phyloP scores from a whole-genome alignment of 2,113 vertebrate species.

The Regulus satrapa region DNA sequence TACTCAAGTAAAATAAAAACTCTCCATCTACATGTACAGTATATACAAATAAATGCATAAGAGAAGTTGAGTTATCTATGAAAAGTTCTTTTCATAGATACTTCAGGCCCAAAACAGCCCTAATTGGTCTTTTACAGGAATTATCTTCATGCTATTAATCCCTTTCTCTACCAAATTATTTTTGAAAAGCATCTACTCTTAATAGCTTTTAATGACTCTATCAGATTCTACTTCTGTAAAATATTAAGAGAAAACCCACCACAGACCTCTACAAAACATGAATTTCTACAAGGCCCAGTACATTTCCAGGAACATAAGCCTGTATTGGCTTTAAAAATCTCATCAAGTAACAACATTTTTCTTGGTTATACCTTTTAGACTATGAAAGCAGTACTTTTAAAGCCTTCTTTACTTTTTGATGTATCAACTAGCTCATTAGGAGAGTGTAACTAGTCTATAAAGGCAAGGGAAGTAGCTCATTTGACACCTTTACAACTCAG shows the following conservation, averaged over 20 bases:
- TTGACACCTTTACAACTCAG: not conserved
- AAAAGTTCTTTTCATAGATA: not conserved
- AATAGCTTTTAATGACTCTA: not conserved
- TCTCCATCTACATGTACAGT: not conserved
- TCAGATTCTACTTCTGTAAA: not conserved
- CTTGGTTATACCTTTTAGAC: not conserved
- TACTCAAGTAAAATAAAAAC: not conserved
- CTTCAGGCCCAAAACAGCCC: not conserved
- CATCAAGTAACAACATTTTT: not conserved
- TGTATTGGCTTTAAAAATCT: not conserved
- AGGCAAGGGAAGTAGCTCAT: not conserved
- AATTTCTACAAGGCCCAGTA: not conserved
- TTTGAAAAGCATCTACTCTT: not conserved
- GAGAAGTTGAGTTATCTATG: too few species aligned
- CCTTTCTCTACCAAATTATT: not conserved
- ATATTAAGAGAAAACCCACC: not conserved
- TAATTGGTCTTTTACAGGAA: not conserved
- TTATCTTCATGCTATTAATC: not conserved
- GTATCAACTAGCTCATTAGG: not conserved
- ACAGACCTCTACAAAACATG: not conserved
- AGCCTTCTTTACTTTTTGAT: not conserved
- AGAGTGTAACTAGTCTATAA: not conserved
- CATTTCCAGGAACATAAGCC: not conserved
- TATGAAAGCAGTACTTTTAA: not conserved
- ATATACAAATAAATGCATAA: not conserved